Base-by-base conservation (phyloP, 2,888 invertebrate genomes). In the Lepidocyrtinus sp. region DNA sequence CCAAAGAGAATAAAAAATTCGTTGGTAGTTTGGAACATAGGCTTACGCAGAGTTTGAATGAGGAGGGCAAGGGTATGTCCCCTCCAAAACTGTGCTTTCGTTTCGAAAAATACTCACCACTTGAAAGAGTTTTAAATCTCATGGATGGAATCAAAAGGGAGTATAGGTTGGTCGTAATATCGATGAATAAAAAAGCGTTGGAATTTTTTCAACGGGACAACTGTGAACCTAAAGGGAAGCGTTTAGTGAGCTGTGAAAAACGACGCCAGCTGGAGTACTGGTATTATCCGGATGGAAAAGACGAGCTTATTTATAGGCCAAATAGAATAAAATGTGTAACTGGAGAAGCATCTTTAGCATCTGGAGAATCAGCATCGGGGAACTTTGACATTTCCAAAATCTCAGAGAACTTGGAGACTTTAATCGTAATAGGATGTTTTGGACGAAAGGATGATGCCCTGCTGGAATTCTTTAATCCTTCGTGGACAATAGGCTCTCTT, bases 281-380 rank as follows among this genome's bases (percentile, higher is more conserved):
- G 82, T 82, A 72, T 17, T 82, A 82, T 26, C 82, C 82, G 5
- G 79, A 79, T 45, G 82, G 82, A 0, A 67, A 21, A 55, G 82
- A 82, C 45, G 68, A 79, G 24, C 27, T 79, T 15, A 26, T 82
- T n/a, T 67, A 79, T 26, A 27, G 21, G 24, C 36, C 45, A 27
- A 19, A 50, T 46, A 2, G 21, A 45, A 12, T 24, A 17, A 17
- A n/a, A 45, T 2, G 19, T 21, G 24, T 12, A 45, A 9, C n/a
- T 19, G 17, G 36, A 7, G 17, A 26, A 64, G n/a, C n/a, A n/a
- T n/a, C n/a, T n/a, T n/a, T n/a, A n/a, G n/a, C n/a, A n/a, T n/a
- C n/a, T n/a, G n/a, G n/a, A n/a, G n/a, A n/a, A n/a, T n/a, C n/a
- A n/a, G n/a, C n/a, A n/a, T n/a, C n/a, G n/a, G n/a, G n/a, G n/a